phyloP scores from a whole-genome alignment of 2,797 vertebrate genomes.

The Nyctalus aviator region DNA sequence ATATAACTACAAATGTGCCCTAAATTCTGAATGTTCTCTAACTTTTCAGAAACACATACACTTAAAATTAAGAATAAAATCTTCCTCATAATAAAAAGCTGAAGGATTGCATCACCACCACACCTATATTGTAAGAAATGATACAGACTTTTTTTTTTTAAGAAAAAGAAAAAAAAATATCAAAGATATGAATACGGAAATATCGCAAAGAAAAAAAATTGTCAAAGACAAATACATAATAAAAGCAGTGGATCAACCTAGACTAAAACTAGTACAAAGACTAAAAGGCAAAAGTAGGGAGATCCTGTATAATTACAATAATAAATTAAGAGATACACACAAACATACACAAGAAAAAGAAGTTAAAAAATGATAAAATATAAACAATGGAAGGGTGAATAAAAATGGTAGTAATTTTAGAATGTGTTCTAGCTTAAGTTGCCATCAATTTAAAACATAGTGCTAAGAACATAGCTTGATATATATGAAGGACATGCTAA shows the following conservation, averaged over 20 bases:
- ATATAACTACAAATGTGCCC: not conserved
- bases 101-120: not conserved
- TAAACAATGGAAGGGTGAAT: not conserved
- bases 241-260: not conserved
- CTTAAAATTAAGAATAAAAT: slow-evolving; percentile 9
- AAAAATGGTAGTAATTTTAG: not conserved
- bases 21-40: slow-evolving; percentile 26
- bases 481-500: not conserved
- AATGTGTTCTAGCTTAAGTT: not conserved
- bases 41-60: slow-evolving; percentile 4
- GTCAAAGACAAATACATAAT: not conserved
- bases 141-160: not conserved
- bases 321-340: not conserved
- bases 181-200: not conserved
- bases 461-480: not conserved
- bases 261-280: not conserved
- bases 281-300: not conserved
- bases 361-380: not conserved
- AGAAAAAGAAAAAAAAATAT: not conserved
- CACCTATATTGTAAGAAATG: not conserved
- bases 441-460: not conserved
- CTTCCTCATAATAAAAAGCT: not conserved
- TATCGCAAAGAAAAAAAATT: not conserved
- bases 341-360: not conserved
- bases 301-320: not conserved